phyloP scores from a whole-genome alignment of 2,888 invertebrate species.

The Ophioninae sp. region DNA sequence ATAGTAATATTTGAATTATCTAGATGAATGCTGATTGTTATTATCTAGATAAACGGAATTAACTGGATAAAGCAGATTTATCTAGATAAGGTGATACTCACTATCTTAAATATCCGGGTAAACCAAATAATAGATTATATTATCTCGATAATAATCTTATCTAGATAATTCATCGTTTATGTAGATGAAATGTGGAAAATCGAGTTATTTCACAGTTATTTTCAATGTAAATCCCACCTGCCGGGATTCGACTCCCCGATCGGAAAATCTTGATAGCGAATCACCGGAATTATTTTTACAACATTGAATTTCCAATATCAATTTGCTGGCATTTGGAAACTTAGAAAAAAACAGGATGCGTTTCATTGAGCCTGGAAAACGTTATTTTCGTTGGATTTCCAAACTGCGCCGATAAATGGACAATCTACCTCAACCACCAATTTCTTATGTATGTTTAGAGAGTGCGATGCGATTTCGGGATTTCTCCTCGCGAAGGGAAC shows the following conservation, averaged over 20 bases:
- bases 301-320: not conserved
- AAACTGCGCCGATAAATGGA: not conserved
- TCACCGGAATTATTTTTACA: not conserved
- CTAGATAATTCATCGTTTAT: not conserved
- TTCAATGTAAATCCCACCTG: too few relatives aligned
- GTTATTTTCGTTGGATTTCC: not conserved
- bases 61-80: too few relatives aligned
- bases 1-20: too few relatives aligned
- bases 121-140: not conserved
- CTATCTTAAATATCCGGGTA: not conserved
- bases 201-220: too few relatives aligned
- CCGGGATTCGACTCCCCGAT: too few relatives aligned
- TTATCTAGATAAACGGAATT: not conserved
- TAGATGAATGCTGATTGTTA: not conserved
- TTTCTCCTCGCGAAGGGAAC: not conserved
- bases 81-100: too few relatives aligned
- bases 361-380: not conserved
- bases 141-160: not conserved
- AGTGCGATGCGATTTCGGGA: not conserved
- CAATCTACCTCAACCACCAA: not conserved
- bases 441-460: not conserved
- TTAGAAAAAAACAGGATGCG: not conserved
- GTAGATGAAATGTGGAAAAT: too few relatives aligned
- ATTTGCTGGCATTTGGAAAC: not conserved
- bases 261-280: not conserved